Evolutionary conservation across 2,797 vertebrate species (phyloP).

Genomic region (Synaphobranchus kaupii): DNA sequence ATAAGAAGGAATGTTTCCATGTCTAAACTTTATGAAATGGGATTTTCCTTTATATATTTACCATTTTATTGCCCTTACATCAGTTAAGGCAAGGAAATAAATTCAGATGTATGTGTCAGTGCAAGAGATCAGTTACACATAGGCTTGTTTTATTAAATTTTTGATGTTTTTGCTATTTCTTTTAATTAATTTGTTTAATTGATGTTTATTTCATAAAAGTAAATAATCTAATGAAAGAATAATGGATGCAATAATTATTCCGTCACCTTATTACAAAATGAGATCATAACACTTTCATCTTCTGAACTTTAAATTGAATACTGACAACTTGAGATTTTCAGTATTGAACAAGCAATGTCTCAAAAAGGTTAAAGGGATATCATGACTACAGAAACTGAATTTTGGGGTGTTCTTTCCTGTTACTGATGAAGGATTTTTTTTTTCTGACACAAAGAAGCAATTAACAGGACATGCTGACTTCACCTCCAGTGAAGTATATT

Average conservation of each 20-base stretch:
- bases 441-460: not conserved
- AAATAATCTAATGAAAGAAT: not conserved
- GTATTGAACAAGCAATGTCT: not conserved
- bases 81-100: not conserved
- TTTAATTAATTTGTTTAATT: too few relatives aligned
- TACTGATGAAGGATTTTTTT: slow-evolving; percentile 6
- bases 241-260: not conserved
- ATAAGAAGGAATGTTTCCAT: not conserved
- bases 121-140: not conserved
- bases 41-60: not conserved
- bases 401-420: not conserved
- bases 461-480: slow-evolving; percentile 9
- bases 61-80: not conserved
- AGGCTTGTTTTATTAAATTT: not conserved
- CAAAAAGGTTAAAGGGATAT: not conserved
- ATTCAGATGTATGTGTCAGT: not conserved
- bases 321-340: not conserved
- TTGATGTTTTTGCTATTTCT: not conserved
- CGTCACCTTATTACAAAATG: not conserved
- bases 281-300: not conserved
- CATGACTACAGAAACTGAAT: not conserved
- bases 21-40: not conserved
- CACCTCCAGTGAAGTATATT: not conserved
- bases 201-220: not conserved
- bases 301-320: not conserved